These are phyloP conservation scores for Maniola jurtina DNA, from an alignment of 1,140 invertebrate genomes.

Conservation along the genomic window DNA sequence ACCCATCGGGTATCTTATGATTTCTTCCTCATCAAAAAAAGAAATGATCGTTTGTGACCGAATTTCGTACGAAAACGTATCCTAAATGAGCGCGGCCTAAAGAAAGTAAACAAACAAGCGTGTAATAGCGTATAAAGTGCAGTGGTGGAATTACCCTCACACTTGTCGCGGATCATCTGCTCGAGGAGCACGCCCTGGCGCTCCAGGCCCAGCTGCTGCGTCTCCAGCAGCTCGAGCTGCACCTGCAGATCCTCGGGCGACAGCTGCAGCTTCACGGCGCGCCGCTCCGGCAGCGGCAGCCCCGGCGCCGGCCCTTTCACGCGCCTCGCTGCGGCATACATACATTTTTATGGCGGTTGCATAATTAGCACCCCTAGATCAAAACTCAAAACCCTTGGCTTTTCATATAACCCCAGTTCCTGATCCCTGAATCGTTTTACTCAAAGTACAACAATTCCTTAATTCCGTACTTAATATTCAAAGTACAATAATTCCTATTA, in stretches of 20 bases:
- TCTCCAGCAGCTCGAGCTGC: conserved; percentile 87
- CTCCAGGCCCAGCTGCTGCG: conserved; percentile 93
- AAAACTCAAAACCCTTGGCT: too few relatives aligned
- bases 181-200: conserved; percentile 93
- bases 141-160: conserved; percentile 78
- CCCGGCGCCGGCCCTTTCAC: conserved; percentile 90
- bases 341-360: neutral
- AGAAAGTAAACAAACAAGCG: conserved; percentile 15
- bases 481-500: too few relatives aligned
- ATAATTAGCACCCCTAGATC: too few relatives aligned
- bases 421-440: too few relatives aligned
- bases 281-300: conserved; percentile 84
- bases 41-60: too few relatives aligned
- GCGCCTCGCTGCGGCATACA: conserved; percentile 77
- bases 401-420: too few relatives aligned
- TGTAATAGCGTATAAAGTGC: conserved; percentile 31
- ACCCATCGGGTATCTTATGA: too few relatives aligned
- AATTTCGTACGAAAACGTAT: too few relatives aligned
- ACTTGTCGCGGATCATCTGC: conserved; percentile 89
- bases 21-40: too few relatives aligned
- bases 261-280: conserved; percentile 79
- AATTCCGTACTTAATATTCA: too few relatives aligned
- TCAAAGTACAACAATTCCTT: too few relatives aligned
- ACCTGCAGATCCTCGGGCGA: conserved; percentile 69
- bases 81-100: too few relatives aligned